Percentiles rank a stretch among this genome's conserved stretches.
Conservation (phyloP, 2,113 vertebrate genomes). For the Vicugna pacos region DNA sequence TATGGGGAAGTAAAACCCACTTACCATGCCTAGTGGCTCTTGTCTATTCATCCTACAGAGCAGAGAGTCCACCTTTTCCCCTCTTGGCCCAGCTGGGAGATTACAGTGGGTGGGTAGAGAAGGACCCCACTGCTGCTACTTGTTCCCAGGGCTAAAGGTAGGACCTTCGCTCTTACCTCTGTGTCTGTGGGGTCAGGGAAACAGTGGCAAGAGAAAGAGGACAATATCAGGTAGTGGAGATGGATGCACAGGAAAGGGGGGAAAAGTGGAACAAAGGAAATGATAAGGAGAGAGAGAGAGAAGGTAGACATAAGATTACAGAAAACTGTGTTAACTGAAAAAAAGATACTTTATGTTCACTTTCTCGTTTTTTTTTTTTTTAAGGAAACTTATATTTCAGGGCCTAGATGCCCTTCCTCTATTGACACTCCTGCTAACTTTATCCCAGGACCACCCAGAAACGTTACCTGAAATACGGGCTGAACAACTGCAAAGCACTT, state of each 20-base stretch:
- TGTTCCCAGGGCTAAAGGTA: slow-evolving; percentile 60
- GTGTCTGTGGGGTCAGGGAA: slow-evolving; percentile 68
- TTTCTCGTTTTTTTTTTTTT: not conserved
- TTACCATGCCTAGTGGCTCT: slow-evolving; percentile 59
- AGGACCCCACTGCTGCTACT: slow-evolving; percentile 32
- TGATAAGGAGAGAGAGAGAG: slow-evolving; percentile 56
- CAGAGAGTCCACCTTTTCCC: slow-evolving; percentile 49
- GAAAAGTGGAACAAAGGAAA: slow-evolving; percentile 63
- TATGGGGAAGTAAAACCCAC: slow-evolving; percentile 51
- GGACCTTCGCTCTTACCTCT: slow-evolving; percentile 62
- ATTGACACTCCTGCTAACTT: not conserved
- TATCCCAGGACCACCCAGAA: not conserved
- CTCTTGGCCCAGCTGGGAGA: slow-evolving; percentile 61
- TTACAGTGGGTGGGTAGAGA: slow-evolving; percentile 35
- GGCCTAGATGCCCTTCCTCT: not conserved
- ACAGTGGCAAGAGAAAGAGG: slow-evolving; percentile 71
- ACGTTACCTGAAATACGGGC: not conserved
- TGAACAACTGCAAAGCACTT: not conserved
- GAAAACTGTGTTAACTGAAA: slow-evolving; percentile 55
- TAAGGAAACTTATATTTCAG: not conserved
- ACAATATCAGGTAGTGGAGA: slow-evolving; percentile 57
- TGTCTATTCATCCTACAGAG: slow-evolving; percentile 61
- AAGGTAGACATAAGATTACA: slow-evolving; percentile 52
- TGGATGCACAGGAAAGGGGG: slow-evolving; percentile 34
- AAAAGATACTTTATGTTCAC: slow-evolving; percentile 11